Evolutionary conservation across 2,888 invertebrate genomes (phyloP).

Genomic region (Himalopsyche japonica): DNA sequence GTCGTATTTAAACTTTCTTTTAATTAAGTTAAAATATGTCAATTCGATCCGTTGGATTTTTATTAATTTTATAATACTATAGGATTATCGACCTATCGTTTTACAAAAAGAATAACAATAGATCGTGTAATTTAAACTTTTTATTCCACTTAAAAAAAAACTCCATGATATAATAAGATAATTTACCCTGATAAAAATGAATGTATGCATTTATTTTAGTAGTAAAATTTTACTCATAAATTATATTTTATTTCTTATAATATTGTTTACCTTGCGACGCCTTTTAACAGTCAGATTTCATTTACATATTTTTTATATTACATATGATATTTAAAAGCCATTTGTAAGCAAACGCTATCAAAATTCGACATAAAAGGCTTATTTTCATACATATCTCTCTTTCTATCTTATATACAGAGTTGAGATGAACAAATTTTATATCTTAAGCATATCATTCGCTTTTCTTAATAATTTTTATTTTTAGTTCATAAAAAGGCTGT

Average conservation of each 20-base stretch:
- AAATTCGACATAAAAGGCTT: background rate
- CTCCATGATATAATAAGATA: background rate
- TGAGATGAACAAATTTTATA: background rate
- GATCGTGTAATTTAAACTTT: too few relatives aligned
- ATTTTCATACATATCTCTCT: background rate
- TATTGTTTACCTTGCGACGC: conserved; percentile 18
- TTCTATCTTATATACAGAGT: background rate
- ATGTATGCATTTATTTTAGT: background rate
- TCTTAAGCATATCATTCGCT: background rate
- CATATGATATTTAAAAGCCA: background rate
- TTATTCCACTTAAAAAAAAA: too few relatives aligned
- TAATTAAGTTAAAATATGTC: background rate
- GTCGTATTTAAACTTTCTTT: too few relatives aligned
- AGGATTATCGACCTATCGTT: too few relatives aligned
- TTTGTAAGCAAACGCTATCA: background rate
- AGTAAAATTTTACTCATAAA: conserved; percentile 8
- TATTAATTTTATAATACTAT: background rate
- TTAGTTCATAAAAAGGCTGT: background rate
- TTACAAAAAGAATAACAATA: too few relatives aligned
- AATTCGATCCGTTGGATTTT: background rate
- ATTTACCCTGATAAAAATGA: background rate
- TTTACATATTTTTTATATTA: conserved; percentile 15
- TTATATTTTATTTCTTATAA: conserved; percentile 4
- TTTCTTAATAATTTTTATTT: background rate
- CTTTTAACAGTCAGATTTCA: conserved; percentile 16